Evolutionary conservation across 1,140 invertebrate genomes (phyloP).

Genomic region (Calliphora vicina): DNA sequence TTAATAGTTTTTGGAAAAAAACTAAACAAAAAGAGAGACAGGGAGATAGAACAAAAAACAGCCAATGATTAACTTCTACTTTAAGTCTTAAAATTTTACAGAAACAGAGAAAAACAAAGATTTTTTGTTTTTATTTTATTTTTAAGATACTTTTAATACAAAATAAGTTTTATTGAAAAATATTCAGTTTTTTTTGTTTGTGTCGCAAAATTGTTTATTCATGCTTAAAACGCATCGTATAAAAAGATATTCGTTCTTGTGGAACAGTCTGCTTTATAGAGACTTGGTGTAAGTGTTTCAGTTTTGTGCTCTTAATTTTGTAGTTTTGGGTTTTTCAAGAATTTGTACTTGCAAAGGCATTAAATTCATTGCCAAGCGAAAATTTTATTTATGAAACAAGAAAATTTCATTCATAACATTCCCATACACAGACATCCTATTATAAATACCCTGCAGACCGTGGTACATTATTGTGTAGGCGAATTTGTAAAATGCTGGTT

Average conservation of each 20-base stretch:
- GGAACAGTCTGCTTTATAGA: too few relatives aligned
- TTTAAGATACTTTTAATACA: neutral
- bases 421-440: neutral
- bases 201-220: neutral
- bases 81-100: neutral
- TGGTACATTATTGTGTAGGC: too few relatives aligned
- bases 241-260: neutral
- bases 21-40: neutral
- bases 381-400: constrained; percentile 32
- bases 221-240: neutral
- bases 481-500: too few relatives aligned
- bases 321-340: too few relatives aligned
- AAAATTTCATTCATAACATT: constrained; percentile 23
- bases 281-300: neutral
- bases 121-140: neutral
- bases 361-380: constrained; percentile 32
- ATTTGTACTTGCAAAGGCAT: neutral
- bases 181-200: neutral
- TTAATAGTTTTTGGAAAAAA: neutral
- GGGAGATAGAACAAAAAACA: neutral
- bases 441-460: too few relatives aligned
- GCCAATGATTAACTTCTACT: neutral
- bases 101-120: neutral
- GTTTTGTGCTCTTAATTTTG: neutral
- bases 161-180: neutral